Percentiles rank a stretch among this genome's conserved stretches.
Evolutionary conservation across 92 coral and sea anemone genomes (phyloP).

Genomic region (Porites evermanni): DNA sequence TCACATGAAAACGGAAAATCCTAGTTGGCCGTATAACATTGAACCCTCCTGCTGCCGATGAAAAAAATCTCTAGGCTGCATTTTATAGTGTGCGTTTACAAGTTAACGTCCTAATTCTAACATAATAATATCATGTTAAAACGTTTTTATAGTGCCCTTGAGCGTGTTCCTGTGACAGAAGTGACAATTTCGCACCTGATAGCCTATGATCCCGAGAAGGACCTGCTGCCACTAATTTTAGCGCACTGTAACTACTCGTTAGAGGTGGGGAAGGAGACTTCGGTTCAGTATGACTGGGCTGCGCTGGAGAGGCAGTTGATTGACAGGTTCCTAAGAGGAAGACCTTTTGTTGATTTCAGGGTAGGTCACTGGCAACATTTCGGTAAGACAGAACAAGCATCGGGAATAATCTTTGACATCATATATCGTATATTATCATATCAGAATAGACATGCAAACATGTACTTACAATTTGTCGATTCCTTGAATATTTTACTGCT

Average conservation of each 20-base stretch:
- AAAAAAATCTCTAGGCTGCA: too few species aligned
- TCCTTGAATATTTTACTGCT: too few species aligned
- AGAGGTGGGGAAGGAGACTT: conserved; percentile 83
- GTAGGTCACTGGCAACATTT: conserved; percentile 36
- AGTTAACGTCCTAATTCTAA: too few species aligned
- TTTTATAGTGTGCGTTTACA: background rate
- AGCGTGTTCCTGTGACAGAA: conserved; percentile 58
- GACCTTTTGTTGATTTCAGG: conserved; percentile 68
- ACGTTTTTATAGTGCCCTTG: conserved; percentile 44
- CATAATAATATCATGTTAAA: background rate
- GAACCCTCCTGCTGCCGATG: too few species aligned
- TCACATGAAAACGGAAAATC: background rate
- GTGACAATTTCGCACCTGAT: conserved; percentile 79
- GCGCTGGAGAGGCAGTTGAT: conserved; percentile 79
- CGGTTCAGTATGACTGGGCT: conserved; percentile 86
- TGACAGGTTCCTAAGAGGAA: conserved; percentile 83
- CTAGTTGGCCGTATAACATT: too few species aligned
- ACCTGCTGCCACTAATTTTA: conserved; percentile 77
- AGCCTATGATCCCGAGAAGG: conserved; percentile 80
- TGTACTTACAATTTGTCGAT: too few species aligned
- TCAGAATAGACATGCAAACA: too few species aligned
- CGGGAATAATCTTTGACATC: background rate
- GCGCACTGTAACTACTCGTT: conserved; percentile 90
- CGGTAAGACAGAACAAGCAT: background rate
- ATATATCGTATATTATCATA: too few species aligned